Conservation (phyloP, 2,113 vertebrate genomes). For the Chunga burmeisteri region DNA sequence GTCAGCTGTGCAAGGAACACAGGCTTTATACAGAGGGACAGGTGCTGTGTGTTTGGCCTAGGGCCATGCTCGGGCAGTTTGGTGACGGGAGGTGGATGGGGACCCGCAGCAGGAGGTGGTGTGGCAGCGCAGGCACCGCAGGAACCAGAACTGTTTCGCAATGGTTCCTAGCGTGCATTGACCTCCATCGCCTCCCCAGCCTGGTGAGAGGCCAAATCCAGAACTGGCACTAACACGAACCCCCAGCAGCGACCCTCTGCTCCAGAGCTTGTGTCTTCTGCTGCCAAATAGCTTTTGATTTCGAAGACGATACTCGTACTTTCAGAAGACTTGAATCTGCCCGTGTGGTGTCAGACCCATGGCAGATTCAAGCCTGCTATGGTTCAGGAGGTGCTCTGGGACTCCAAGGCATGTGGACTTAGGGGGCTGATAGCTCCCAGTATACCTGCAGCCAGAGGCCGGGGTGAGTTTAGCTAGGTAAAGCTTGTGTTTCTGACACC, state of each 20-base stretch:
- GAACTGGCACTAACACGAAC: not conserved
- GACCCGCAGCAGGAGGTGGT: not conserved
- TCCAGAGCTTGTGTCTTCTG: not conserved
- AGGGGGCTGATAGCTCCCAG: not conserved
- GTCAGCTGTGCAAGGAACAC: not conserved
- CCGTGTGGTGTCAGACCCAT: accelerated
- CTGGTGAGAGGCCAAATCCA: not conserved
- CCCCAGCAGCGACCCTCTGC: not conserved
- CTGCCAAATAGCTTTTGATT: not conserved
- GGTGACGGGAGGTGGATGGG: not conserved
- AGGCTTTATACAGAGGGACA: not conserved
- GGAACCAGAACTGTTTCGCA: not conserved
- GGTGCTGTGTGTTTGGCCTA: accelerated
- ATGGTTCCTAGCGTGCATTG: accelerated
- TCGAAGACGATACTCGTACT: not conserved
- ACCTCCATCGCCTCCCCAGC: not conserved
- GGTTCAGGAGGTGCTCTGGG: not conserved
- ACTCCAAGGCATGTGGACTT: not conserved
- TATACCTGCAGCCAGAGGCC: not conserved
- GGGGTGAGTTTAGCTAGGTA: not conserved
- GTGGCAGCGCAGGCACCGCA: accelerated
- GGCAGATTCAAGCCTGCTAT: not conserved
- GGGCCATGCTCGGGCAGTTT: accelerated
- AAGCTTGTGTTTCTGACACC: not conserved
- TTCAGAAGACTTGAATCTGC: not conserved